Conservation (phyloP, 1,140 invertebrate genomes). For the Drosophila suzukii region DNA sequence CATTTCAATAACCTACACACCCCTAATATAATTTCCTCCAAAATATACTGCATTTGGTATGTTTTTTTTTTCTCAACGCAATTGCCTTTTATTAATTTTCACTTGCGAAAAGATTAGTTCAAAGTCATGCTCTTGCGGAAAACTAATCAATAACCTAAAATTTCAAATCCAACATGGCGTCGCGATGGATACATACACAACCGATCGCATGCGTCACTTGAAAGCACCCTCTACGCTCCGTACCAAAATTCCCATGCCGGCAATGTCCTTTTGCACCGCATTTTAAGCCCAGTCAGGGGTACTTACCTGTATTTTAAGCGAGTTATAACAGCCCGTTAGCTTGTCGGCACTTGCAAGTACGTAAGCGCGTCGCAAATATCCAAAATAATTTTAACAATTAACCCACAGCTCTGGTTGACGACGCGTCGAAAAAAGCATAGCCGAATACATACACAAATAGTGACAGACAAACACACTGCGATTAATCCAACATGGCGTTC, state of each 20-base stretch:
- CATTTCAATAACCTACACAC: background rate
- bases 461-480: conserved; percentile 42
- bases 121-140: background rate
- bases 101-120: background rate
- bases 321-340: background rate
- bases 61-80: background rate
- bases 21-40: background rate
- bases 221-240: conserved; percentile 32
- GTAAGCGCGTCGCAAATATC: background rate
- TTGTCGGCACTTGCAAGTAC: conserved; percentile 4
- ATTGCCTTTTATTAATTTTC: background rate
- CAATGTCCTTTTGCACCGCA: conserved; percentile 4
- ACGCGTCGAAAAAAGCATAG: conserved; percentile 57
- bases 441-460: conserved; percentile 55
- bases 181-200: conserved; percentile 62
- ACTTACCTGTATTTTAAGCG: conserved; percentile 13
- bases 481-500: conserved; percentile 68
- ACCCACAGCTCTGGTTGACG: conserved; percentile 38
- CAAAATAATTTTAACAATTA: conserved; percentile 32
- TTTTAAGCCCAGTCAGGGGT: background rate
- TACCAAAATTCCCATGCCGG: conserved; percentile 8
- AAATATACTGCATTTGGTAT: background rate
- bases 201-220: conserved; percentile 66
- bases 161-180: conserved; percentile 63
- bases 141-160: conserved; percentile 62